Conservation (phyloP, 2,113 vertebrate species). For the Austrofundulus limnaeus region DNA sequence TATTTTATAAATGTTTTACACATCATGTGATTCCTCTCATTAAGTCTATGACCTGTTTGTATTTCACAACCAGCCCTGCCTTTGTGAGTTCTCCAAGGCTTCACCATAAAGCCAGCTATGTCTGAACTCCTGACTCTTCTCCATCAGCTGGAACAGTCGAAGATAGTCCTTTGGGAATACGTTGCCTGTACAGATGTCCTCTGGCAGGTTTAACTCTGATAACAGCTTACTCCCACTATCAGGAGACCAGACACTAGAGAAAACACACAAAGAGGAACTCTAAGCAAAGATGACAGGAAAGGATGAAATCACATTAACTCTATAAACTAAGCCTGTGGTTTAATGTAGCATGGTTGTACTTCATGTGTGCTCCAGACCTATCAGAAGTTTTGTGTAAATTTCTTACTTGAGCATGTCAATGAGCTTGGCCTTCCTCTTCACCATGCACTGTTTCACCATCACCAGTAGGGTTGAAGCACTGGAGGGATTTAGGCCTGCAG, state of each 20-base stretch:
- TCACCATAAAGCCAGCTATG: slow-evolving; percentile 87
- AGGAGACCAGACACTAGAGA: slow-evolving; percentile 83
- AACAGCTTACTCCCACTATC: slow-evolving; percentile 73
- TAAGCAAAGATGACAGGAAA: not conserved
- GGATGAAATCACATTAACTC: not conserved
- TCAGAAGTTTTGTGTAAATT: not conserved
- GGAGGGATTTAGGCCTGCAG: slow-evolving; percentile 76
- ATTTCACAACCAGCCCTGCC: slow-evolving; percentile 53
- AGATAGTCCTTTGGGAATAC: slow-evolving; percentile 86
- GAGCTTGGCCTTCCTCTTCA: slow-evolving; percentile 80
- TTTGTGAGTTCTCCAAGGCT: slow-evolving; percentile 67
- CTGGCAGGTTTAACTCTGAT: slow-evolving; percentile 67
- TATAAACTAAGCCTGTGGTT: not conserved
- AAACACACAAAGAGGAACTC: slow-evolving; percentile 20
- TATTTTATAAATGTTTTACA: too few relatives aligned
- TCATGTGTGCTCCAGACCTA: not conserved
- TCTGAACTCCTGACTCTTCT: slow-evolving; percentile 77
- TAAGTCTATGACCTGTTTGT: not conserved
- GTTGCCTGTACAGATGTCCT: slow-evolving; percentile 68
- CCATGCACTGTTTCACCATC: slow-evolving; percentile 91
- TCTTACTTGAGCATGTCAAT: slow-evolving; percentile 86
- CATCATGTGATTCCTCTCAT: too few relatives aligned
- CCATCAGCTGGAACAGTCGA: slow-evolving; percentile 84
- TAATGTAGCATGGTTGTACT: not conserved
- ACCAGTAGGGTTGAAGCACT: slow-evolving; percentile 83